A percentile compares a stretch with the other conserved stretches of the same genome.
These are phyloP conservation scores for Chironomus striatipennis DNA, from an alignment of 1,140 invertebrate genomes.

Conservation along the genomic window DNA sequence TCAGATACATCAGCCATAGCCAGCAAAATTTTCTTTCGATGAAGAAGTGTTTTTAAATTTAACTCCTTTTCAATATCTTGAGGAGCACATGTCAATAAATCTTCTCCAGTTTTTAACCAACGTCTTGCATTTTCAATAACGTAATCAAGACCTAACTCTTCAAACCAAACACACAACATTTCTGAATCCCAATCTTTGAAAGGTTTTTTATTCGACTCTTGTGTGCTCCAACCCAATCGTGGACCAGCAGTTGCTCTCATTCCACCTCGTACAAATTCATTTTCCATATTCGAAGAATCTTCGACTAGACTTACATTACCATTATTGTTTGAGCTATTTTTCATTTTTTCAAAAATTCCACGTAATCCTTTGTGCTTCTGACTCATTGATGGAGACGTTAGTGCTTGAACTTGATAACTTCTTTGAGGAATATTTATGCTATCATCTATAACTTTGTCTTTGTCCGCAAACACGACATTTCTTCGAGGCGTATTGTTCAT, in stretches of 20 bases:
- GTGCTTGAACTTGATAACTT: constrained; percentile 41
- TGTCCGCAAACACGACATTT: constrained; percentile 49
- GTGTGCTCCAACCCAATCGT: constrained; percentile 57
- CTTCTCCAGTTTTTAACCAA: constrained; percentile 71
- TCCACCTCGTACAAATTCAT: constrained; percentile 60
- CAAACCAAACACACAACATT: constrained; percentile 80
- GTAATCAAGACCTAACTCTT: constrained; percentile 73
- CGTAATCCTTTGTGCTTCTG: constrained; percentile 47
- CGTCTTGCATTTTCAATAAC: constrained; percentile 65
- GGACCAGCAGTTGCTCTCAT: constrained; percentile 68
- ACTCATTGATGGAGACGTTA: constrained; percentile 48
- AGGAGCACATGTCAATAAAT: constrained; percentile 68
- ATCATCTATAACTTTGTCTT: constrained; percentile 55
- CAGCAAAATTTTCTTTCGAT: constrained; percentile 84
- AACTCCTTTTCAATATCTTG: constrained; percentile 86
- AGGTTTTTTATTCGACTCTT: constrained; percentile 46
- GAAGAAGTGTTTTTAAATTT: constrained; percentile 74
- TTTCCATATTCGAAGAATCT: constrained; percentile 48
- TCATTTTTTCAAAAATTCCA: constrained; percentile 61
- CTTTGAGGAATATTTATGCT: constrained; percentile 34
- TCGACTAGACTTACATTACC: constrained; percentile 45
- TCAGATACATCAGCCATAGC: constrained; percentile 56
- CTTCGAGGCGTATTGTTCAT: constrained; percentile 39
- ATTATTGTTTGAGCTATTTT: constrained; percentile 44
- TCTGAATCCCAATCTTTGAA: constrained; percentile 74